Evolutionary conservation across 2,113 vertebrate genomes (phyloP).

Genomic region (Percina caprodes): DNA sequence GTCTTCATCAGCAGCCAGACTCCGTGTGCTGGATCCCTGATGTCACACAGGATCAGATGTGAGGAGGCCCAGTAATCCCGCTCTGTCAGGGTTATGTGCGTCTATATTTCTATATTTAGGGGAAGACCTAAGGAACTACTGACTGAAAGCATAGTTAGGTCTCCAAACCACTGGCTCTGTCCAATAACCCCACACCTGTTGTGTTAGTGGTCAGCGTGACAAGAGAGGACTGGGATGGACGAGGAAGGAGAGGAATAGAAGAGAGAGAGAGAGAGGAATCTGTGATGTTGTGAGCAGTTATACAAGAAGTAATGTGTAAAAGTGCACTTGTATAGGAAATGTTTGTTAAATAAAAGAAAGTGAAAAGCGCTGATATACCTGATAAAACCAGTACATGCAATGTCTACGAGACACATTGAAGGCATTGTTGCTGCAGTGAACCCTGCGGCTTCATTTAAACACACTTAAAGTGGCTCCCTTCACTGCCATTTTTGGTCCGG

Average conservation of each 20-base stretch:
- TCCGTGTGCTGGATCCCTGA: slow-evolving; percentile 8
- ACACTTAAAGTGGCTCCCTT: slow-evolving; percentile 31
- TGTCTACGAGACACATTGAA: slow-evolving; percentile 20
- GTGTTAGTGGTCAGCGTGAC: slow-evolving; percentile 62
- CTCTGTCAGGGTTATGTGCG: slow-evolving; percentile 28
- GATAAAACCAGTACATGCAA: too few species aligned
- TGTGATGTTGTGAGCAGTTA: not conserved
- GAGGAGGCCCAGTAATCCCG: slow-evolving; percentile 44
- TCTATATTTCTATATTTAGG: slow-evolving; percentile 79
- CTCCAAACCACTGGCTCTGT: slow-evolving; percentile 45
- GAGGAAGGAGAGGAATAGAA: not conserved
- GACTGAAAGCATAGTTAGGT: slow-evolving; percentile 64
- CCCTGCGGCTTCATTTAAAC: slow-evolving; percentile 9
- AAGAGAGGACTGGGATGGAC: slow-evolving; percentile 59
- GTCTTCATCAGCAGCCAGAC: slow-evolving; percentile 17
- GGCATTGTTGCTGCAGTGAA: slow-evolving; percentile 10
- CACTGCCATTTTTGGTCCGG: slow-evolving; percentile 82
- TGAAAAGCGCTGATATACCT: not conserved
- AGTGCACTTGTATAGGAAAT: not conserved
- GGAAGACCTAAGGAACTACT: slow-evolving; percentile 47
- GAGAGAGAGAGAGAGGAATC: not conserved
- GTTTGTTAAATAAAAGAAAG: not conserved
- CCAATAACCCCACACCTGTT: slow-evolving; percentile 75
- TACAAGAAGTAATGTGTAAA: not conserved
- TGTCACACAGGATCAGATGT: slow-evolving; percentile 31